Evolutionary conservation across 2,888 invertebrate genomes (phyloP), one percentile per base, ranked within the genome.

Genomic region (Orthosia incerta): DNA sequence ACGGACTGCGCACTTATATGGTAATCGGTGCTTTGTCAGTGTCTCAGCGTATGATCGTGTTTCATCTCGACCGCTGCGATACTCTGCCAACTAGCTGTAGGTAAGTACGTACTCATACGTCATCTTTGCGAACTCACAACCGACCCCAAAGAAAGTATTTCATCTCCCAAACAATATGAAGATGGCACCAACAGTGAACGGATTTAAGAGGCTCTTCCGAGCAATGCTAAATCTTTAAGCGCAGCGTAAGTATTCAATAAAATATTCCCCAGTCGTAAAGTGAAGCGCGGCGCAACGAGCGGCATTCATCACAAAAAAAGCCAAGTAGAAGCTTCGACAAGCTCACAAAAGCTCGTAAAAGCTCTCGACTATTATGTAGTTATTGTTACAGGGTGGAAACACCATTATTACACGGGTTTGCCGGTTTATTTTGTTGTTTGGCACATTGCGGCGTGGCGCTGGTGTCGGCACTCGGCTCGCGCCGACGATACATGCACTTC

Each of bases 301-400:
- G 89, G 93, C 91, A 87, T 93, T 91, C 93, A 93, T 94, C 92
- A 93, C 93, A 95, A 96, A 95, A 95, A 96, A 94, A 90, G 89
- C 88, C 91, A 91, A 94, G 95, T 95, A 93, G 95, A 91, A 95
- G 95, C 95, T 94, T 94, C 94, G 94, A 95, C 95, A 92, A 93
- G 94, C 94, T 94, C 90, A 95, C 95, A 96, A 96, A 96, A 96
- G 96, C 95, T 96, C 96, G 94, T 96, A 96, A 96, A 96, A 95
- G 94, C 95, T 93, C 95, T 96, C 93, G 90, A 95, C 95, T 96
- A 96, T 96, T 96, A 95, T 95, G 96, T 95, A 95, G 95, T 96
- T 96, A 95, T 95, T 96, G 95, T 96, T 96, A 96, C 95, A 91
- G 95, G 92, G 95, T 96, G 95, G 95, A 95, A 96, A 95, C 95